A percentile compares a stretch with the other conserved stretches of the same genome.
These are phyloP conservation scores for Molorchus minor DNA, from an alignment of 2,888 invertebrate genomes.

Conservation along the genomic window DNA sequence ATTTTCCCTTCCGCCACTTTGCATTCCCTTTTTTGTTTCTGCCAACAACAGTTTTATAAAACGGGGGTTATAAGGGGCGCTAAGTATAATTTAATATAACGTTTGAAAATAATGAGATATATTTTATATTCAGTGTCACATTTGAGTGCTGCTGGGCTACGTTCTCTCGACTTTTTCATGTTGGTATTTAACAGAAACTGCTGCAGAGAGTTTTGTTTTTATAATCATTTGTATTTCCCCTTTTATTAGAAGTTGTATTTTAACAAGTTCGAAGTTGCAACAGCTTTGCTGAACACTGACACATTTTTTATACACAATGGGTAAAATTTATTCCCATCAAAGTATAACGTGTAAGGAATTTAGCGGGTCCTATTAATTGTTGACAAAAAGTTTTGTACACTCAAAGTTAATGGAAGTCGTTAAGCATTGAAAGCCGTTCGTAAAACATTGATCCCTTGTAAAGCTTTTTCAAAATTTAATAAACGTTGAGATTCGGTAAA, in stretches of 20 bases:
- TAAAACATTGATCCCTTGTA: too few relatives aligned
- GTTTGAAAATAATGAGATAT: conserved; percentile 23
- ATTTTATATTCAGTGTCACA: conserved; percentile 19
- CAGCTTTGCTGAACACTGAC: too few relatives aligned
- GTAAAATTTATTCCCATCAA: too few relatives aligned
- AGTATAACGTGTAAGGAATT: too few relatives aligned
- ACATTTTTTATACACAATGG: too few relatives aligned
- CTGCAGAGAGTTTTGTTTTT: not conserved
- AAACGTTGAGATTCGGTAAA: too few relatives aligned
- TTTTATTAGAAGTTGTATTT: not conserved
- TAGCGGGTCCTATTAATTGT: too few relatives aligned
- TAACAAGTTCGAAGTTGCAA: too few relatives aligned
- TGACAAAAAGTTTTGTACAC: too few relatives aligned
- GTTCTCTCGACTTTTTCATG: conserved; percentile 9
- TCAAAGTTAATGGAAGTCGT: too few relatives aligned
- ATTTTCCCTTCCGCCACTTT: conserved; percentile 49
- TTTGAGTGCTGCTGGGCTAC: conserved; percentile 10
- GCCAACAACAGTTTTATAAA: conserved; percentile 38
- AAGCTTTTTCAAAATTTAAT: too few relatives aligned
- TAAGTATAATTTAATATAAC: conserved; percentile 25
- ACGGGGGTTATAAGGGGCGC: conserved; percentile 32
- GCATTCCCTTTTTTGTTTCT: conserved; percentile 38
- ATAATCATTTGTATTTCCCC: not conserved
- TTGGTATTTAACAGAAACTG: conserved; percentile 4
- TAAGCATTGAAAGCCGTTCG: too few relatives aligned